A percentile compares a stretch with the other conserved stretches of the same genome.
phyloP scores from a whole-genome alignment of 2,888 invertebrate genomes.

The Isoperla grammatica region DNA sequence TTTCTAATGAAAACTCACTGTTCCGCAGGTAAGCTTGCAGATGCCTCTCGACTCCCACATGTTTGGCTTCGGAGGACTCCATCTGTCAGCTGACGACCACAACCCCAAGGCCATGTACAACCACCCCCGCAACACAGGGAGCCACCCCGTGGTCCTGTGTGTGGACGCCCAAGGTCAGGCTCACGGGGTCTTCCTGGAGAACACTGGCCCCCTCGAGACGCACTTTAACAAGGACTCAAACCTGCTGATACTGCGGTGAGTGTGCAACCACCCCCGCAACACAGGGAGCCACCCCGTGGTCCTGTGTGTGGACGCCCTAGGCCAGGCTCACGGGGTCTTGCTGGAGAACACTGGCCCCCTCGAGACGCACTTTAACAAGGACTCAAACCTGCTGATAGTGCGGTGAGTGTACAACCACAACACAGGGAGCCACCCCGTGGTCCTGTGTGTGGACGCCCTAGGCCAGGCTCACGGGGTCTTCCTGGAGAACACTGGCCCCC shows the following conservation, averaged over 20 bases:
- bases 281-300: slow-evolving; percentile 35
- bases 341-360: slow-evolving; percentile 51
- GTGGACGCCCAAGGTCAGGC: slow-evolving; percentile 46
- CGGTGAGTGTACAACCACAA: slow-evolving; percentile 46
- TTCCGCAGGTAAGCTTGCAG: slow-evolving; percentile 39
- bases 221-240: slow-evolving; percentile 47
- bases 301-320: slow-evolving; percentile 42
- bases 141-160: slow-evolving; percentile 38
- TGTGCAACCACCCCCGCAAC: slow-evolving; percentile 47
- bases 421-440: slow-evolving; percentile 34
- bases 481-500: slow-evolving; percentile 49
- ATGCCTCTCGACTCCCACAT: slow-evolving; percentile 47
- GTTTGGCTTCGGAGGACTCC: slow-evolving; percentile 53
- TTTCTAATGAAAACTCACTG: no score
- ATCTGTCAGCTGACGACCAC: slow-evolving; percentile 35
- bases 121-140: slow-evolving; percentile 39
- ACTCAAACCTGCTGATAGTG: slow-evolving; percentile 50
- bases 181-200: slow-evolving; percentile 52
- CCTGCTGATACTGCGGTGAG: slow-evolving; percentile 44
- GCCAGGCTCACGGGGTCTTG: slow-evolving; percentile 52
- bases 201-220: slow-evolving; percentile 52
- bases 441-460: slow-evolving; percentile 41
- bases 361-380: slow-evolving; percentile 47
- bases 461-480: slow-evolving; percentile 53
- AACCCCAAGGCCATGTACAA: slow-evolving; percentile 44